Conservation (phyloP, 2,888 invertebrate genomes). For the Aleiodes alternator region DNA sequence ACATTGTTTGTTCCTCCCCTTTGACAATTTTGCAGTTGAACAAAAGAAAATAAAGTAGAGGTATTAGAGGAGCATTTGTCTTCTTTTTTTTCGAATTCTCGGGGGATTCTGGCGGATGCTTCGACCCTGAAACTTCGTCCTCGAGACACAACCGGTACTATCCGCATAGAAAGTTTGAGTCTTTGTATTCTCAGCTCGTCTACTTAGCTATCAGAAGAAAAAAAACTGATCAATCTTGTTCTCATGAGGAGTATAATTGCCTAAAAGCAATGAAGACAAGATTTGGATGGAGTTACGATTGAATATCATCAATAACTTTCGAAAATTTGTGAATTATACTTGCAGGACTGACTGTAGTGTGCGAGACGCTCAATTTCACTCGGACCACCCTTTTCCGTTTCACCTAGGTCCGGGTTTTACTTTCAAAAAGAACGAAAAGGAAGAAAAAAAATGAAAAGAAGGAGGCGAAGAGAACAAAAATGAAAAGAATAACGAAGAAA, state of each 20-base stretch:
- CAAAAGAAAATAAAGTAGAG: conserved; percentile 27
- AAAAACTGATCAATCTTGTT: background rate
- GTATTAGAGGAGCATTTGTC: conserved; percentile 8
- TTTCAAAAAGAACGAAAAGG: conserved; percentile 19
- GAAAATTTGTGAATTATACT: background rate
- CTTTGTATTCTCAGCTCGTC: background rate
- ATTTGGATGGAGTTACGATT: too few species aligned
- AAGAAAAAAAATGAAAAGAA: background rate
- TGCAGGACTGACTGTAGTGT: background rate
- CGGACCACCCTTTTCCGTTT: conserved; percentile 38
- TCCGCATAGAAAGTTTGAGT: conserved; percentile 25
- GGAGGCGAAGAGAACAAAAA: background rate
- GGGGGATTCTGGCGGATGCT: conserved; percentile 33
- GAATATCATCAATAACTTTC: background rate
- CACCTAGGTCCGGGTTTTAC: conserved; percentile 52
- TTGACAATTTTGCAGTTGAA: background rate
- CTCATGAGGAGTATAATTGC: background rate
- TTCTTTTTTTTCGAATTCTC: background rate
- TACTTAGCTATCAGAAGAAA: background rate
- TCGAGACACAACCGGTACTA: conserved; percentile 26
- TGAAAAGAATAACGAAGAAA: background rate
- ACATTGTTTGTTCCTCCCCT: background rate
- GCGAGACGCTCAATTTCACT: conserved; percentile 13
- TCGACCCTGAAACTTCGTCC: conserved; percentile 38
- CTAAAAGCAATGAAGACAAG: too few species aligned